phyloP scores from a whole-genome alignment of 2,797 vertebrate species.

The Enteromius fasciolatus region DNA sequence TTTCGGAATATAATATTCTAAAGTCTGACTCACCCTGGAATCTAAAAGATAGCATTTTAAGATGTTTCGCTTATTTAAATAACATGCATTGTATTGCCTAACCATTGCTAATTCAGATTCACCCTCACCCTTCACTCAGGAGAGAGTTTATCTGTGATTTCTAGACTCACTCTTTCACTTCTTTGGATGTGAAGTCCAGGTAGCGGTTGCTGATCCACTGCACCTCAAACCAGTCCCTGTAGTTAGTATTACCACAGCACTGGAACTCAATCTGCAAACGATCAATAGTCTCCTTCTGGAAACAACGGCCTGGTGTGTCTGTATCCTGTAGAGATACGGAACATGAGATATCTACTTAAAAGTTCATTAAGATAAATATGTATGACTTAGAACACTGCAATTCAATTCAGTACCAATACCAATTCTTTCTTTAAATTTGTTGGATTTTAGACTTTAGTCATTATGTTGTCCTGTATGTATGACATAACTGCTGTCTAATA shows the following conservation, averaged over 20 bases:
- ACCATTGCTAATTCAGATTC: neutral
- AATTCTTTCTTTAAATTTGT: neutral
- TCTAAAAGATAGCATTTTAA: neutral
- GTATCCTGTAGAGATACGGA: conserved; percentile 81
- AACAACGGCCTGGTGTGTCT: conserved; percentile 94
- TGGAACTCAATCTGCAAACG: conserved; percentile 94
- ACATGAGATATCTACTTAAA: neutral
- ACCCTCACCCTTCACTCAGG: neutral
- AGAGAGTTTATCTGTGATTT: neutral
- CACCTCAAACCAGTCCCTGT: conserved; percentile 97
- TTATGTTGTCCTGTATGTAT: neutral
- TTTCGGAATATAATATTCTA: conserved; percentile 7
- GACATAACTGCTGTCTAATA: neutral
- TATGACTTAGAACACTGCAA: neutral
- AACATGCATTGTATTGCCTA: neutral
- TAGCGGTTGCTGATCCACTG: conserved; percentile 99
- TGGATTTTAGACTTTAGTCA: neutral
- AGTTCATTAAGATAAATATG: neutral
- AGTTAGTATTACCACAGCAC: conserved; percentile 96
- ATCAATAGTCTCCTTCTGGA: conserved; percentile 97
- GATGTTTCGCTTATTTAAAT: neutral
- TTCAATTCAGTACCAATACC: neutral
- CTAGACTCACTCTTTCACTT: conserved; percentile 96
- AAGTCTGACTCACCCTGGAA: conserved; percentile 22
- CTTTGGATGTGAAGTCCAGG: conserved; percentile 94